Conservation (phyloP, 2,797 vertebrate species). For the Vultur gryphus region DNA sequence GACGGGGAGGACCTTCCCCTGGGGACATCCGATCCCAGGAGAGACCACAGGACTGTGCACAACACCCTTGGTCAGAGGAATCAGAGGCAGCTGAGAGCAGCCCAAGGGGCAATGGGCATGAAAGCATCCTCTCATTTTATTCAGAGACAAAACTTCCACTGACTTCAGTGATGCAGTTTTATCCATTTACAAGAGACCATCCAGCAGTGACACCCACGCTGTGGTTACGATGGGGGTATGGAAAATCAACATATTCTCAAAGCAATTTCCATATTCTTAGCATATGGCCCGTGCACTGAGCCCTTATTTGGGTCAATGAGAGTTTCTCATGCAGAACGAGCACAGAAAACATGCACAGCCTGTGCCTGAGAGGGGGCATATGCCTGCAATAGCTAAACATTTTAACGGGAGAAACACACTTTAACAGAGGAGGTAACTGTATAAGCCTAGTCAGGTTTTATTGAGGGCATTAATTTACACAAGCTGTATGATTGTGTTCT, state of each 20-base stretch:
- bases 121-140: background rate
- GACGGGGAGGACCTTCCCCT: background rate
- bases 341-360: constrained; percentile 6
- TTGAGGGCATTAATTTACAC: constrained; percentile 48
- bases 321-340: constrained; percentile 54
- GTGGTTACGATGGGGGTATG: background rate
- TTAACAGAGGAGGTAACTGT: constrained; percentile 16
- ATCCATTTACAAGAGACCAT: background rate
- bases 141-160: background rate
- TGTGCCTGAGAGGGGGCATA: constrained; percentile 28
- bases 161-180: background rate
- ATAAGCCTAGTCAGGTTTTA: constrained; percentile 17
- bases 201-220: background rate
- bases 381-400: constrained; percentile 42
- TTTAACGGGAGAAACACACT: constrained; percentile 6
- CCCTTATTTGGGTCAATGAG: constrained; percentile 50
- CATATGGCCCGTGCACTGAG: background rate
- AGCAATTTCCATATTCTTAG: constrained; percentile 27
- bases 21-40: background rate
- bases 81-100: background rate
- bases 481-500: constrained; percentile 58
- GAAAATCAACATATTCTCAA: constrained; percentile 1
- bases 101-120: background rate
- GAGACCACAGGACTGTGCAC: background rate
- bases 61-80: background rate